Base-by-base conservation (phyloP, 2,797 vertebrate genomes). In the Scolopax bukidnonensis region DNA sequence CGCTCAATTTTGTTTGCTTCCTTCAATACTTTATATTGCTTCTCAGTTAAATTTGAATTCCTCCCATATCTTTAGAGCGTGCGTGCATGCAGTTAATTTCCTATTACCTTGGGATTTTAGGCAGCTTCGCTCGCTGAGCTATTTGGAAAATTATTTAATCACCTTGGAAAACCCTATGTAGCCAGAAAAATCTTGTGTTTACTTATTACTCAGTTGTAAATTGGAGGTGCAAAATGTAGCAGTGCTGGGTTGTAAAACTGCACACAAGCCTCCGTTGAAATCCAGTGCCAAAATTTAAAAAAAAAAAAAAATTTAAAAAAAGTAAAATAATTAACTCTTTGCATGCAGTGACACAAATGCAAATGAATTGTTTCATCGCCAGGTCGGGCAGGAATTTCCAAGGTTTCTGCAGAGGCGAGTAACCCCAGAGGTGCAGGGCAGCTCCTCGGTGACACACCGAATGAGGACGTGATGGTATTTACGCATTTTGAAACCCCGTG, bases 401-500 rank as follows among this genome's bases (percentile, higher is more conserved):
- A 91, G 86, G 63, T 91, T 92, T 94, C 45, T 83, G 70, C 25
- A 1, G 76, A 93, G 94, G 89, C 11, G 53, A 57, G 47, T 71
- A 91, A 91, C 90, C 68, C 67, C 50, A 8, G 78, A 85, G 84
- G 80, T 45, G 76, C 77, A 56, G 89, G 77, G 96, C 57, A 79
- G 95, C 73, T 76, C 48, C 15, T 23, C 9, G 24, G 57, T 95
- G 95, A 94, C 60, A 76, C 87, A 68, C 56, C 27, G 59, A 97
- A 97, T 98, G 98, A 98, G 98, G 97, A 98, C 98, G 96, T 95
- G 97, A 98, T 98, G 98, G 79, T 97, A 97, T 98, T 98, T 98
- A 98, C 98, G 98, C 98, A 98, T 98, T 98, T 97, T 98, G 98
- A 99, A 99, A 99, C 95, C 92, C 94, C 79, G 40, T 77, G 97